These are phyloP conservation scores for Piaya cayana DNA, from an alignment of 2,113 vertebrate species.

Conservation along the genomic window DNA sequence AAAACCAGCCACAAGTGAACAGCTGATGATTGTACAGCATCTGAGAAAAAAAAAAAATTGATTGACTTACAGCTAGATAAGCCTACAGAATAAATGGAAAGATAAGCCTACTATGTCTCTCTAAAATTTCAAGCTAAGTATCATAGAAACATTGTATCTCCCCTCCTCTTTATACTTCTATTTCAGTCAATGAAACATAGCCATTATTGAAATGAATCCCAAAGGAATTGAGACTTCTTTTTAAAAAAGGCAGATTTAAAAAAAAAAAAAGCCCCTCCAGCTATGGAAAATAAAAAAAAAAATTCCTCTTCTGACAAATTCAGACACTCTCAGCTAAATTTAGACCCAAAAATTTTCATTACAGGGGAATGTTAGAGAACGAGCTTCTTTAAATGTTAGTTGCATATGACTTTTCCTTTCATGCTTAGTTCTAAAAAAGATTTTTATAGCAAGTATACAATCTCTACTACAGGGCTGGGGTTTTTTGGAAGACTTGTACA, in stretches of 20 bases:
- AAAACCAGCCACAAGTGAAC: neutral
- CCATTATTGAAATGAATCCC: neutral
- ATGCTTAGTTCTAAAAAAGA: neutral
- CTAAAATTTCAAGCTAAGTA: neutral
- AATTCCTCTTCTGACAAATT: neutral
- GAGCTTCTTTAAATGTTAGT: neutral
- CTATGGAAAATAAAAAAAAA: neutral
- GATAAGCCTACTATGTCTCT: neutral
- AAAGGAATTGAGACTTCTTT: neutral
- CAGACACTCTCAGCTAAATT: neutral
- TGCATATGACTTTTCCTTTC: neutral
- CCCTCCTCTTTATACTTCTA: neutral
- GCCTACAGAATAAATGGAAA: neutral
- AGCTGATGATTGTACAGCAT: neutral
- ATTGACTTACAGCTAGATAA: neutral
- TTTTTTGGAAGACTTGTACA: neutral
- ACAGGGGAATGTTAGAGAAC: neutral
- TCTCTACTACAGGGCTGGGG: neutral
- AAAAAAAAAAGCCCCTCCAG: neutral
- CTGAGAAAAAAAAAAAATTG: slow-evolving; percentile 8
- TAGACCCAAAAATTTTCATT: neutral
- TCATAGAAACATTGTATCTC: neutral
- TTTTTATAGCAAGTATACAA: neutral
- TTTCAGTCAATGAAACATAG: neutral
- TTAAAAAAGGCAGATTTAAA: neutral